Percentiles rank a stretch among this genome's conserved stretches.
Evolutionary conservation across 2,113 vertebrate species (phyloP).

Genomic region (Terrapene triunguis): DNA sequence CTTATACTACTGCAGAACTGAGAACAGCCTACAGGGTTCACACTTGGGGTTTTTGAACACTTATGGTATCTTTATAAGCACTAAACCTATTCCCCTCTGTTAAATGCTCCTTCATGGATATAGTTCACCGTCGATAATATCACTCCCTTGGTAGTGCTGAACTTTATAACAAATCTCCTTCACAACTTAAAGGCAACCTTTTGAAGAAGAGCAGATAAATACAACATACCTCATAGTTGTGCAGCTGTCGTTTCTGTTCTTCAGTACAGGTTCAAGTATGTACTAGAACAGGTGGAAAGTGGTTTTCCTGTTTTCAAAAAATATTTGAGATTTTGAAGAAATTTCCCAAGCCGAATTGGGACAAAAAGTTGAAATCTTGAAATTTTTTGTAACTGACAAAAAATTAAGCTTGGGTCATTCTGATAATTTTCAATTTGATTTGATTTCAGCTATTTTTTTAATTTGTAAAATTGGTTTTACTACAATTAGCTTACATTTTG

Average conservation of each 20-base stretch:
- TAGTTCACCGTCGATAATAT: constrained; percentile 53
- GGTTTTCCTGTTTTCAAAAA: neutral
- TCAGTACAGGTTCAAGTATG: neutral
- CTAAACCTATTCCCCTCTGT: constrained; percentile 12
- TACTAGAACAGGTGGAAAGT: neutral
- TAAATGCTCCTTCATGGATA: constrained; percentile 23
- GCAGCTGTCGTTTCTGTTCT: neutral
- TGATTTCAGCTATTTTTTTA: too few species aligned
- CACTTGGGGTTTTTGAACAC: constrained; percentile 32
- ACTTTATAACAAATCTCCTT: constrained; percentile 34
- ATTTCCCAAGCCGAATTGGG: neutral
- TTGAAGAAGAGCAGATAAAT: neutral
- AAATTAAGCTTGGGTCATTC: neutral
- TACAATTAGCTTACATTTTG: too few species aligned
- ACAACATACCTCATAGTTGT: neutral
- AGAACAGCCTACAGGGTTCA: constrained; percentile 28
- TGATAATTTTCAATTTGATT: neutral
- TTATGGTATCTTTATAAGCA: constrained; percentile 21
- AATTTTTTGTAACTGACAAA: neutral
- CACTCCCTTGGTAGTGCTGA: constrained; percentile 26
- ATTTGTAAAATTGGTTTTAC: too few species aligned
- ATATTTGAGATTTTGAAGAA: neutral
- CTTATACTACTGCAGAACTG: constrained; percentile 33
- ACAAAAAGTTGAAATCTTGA: neutral
- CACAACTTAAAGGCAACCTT: constrained; percentile 7